Evolutionary conservation across 2,113 vertebrate genomes (phyloP).

Genomic region (Hippocampus mohnikei): DNA sequence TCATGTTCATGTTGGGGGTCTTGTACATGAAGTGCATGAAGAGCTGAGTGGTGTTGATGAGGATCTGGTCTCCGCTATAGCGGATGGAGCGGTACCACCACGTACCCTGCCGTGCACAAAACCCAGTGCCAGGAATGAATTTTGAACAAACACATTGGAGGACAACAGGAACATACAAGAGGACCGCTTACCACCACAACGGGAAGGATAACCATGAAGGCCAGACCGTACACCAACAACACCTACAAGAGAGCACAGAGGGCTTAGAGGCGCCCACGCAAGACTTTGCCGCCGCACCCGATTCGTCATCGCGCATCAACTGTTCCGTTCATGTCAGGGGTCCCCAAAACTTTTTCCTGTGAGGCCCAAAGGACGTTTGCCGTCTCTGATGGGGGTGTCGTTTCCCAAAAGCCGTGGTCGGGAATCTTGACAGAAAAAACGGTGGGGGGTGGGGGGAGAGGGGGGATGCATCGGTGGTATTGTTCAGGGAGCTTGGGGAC

Average conservation of each 20-base stretch:
- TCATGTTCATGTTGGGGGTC: slow-evolving; percentile 99
- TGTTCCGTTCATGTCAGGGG: no score
- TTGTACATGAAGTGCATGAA: slow-evolving; percentile 99
- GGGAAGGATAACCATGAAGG: slow-evolving; percentile 99
- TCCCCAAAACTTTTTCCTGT: no score
- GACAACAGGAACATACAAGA: background rate
- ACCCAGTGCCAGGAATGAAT: no score
- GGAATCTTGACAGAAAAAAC: no score
- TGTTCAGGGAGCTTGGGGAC: no score
- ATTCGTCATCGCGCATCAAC: no score
- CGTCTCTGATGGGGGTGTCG: no score
- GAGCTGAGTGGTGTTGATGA: slow-evolving; percentile 96
- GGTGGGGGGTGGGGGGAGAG: no score
- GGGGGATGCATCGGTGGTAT: no score
- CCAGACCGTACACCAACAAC: slow-evolving; percentile 91
- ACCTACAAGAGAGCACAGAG: slow-evolving; percentile 74
- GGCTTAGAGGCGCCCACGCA: background rate
- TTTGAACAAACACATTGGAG: background rate
- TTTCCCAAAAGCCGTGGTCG: no score
- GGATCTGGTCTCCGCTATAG: slow-evolving; percentile 97
- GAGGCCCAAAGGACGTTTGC: no score
- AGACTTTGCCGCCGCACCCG: no score
- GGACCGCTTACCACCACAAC: slow-evolving; percentile 88
- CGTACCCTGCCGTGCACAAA: slow-evolving; percentile 78
- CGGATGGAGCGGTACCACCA: slow-evolving; percentile 99